Base-by-base conservation (phyloP, 2,888 invertebrate species). In the Miltochrista miniata region DNA sequence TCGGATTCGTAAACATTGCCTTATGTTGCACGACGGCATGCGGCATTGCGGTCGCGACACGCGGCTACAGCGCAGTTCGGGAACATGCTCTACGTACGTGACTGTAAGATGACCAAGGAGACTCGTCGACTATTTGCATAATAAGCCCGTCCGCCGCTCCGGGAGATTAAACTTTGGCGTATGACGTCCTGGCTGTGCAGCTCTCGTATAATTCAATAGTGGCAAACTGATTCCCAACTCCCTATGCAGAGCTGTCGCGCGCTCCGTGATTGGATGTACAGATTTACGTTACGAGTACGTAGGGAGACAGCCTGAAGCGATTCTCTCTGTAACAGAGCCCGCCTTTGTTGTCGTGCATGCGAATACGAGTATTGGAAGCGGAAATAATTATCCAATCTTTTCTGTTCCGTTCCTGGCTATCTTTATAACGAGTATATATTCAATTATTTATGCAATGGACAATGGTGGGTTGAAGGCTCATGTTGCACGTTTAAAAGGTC, bases 181-280 rank as follows among this genome's bases (percentile, higher is more conserved):
- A 87, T 87, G 87, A 87, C 87, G 85, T 84, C 80, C 82, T 79
- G 79, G 79, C 83, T 83, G n/a, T n/a, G 85, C 82, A 82, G 83
- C 83, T 76, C 81, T 80, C 83, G 81, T 87, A 84, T 89, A 89
- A 90, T 89, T 90, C 87, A 90, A 90, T 90, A 89, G 87, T 83
- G 85, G 85, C 84, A 83, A 87, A 87, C 87, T 89, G 87, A 89
- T 86, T 90, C 81, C 78, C 74, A 83, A 85, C 75, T 87, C 81
- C 68, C 76, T 66, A 76, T 73, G 74, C 68, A 59, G 71, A 65
- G 72, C 69, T 68, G 67, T 69, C 64, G 68, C 63, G 46, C 60
- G 65, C 60, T 57, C 61, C 72, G 79, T 81, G 88, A 86, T 87
- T 86, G 82, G 82, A 76, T 76, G 79, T 79, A 74, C 74, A 79